Evolutionary conservation across 2,113 vertebrate species (phyloP).

Genomic region (Cavia porcellus): DNA sequence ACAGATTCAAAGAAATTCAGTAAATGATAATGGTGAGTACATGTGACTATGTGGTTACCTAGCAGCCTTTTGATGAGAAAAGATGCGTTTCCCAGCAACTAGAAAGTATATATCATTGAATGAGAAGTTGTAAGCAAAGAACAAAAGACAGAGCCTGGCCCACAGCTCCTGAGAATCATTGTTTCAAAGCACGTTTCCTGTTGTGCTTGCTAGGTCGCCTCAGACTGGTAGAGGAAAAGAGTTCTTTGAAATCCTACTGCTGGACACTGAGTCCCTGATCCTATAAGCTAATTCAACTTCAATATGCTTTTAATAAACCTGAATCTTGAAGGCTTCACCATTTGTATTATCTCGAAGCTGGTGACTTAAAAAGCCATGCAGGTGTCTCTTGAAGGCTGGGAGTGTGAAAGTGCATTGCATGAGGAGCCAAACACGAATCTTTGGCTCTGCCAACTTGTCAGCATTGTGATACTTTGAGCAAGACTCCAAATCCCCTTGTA

Average conservation of each 20-base stretch:
- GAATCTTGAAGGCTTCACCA: not conserved
- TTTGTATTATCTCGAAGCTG: not conserved
- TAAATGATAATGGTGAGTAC: not conserved
- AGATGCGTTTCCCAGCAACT: conserved; percentile 65
- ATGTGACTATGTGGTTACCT: conserved; percentile 34
- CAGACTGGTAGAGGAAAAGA: not conserved
- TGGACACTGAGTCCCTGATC: not conserved
- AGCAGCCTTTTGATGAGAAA: conserved; percentile 63
- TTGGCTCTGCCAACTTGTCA: conserved; percentile 16
- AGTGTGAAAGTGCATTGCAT: not conserved
- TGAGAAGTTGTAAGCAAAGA: conserved; percentile 49
- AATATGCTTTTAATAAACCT: not conserved
- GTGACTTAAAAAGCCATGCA: not conserved
- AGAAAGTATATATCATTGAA: conserved; percentile 31
- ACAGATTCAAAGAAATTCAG: not conserved
- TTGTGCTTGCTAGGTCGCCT: not conserved
- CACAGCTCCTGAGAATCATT: not conserved
- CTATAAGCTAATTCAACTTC: not conserved
- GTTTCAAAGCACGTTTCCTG: not conserved
- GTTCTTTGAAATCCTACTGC: not conserved
- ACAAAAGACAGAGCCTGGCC: conserved; percentile 39
- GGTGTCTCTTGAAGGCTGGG: not conserved
- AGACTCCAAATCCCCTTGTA: not conserved
- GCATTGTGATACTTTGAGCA: not conserved
- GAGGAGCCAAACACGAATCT: not conserved